Evolutionary conservation across 2,797 vertebrate species (phyloP).

Genomic region (Tiaroga cobitis): DNA sequence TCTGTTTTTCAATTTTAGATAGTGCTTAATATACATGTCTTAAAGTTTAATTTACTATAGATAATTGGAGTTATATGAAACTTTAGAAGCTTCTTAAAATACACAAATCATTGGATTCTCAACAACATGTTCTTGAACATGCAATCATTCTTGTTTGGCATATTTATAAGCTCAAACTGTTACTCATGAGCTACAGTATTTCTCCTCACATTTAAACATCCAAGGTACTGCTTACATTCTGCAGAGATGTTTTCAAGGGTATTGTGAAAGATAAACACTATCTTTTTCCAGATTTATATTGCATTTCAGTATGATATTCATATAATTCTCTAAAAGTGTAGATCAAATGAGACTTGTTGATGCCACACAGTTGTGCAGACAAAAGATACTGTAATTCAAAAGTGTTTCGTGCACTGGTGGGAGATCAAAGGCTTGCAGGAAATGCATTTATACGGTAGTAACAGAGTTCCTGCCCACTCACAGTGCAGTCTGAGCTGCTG

Average conservation of each 20-base stretch:
- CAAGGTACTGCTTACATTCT: background rate
- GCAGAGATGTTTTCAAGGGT: background rate
- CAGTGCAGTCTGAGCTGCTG: slow-evolving; percentile 58
- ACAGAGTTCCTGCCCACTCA: slow-evolving; percentile 30
- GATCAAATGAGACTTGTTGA: slow-evolving; percentile 27
- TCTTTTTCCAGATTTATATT: background rate
- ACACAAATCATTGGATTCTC: slow-evolving; percentile 1
- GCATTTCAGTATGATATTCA: background rate
- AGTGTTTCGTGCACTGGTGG: slow-evolving; percentile 22
- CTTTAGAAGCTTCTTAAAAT: background rate
- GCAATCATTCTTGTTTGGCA: background rate
- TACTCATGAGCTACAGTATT: background rate
- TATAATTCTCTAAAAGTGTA: background rate
- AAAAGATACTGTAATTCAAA: slow-evolving; percentile 33
- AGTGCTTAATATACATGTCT: background rate
- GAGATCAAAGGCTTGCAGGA: slow-evolving; percentile 30
- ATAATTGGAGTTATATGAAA: background rate
- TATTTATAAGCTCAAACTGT: background rate
- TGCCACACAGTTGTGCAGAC: background rate
- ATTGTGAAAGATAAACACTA: background rate
- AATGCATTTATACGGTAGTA: slow-evolving; percentile 30
- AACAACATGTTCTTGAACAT: background rate
- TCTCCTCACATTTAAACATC: background rate
- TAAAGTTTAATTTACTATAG: background rate
- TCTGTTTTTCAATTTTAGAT: slow-evolving; percentile 11